Evolutionary conservation across 2,113 vertebrate genomes (phyloP).

Genomic region (Aix galericulata): DNA sequence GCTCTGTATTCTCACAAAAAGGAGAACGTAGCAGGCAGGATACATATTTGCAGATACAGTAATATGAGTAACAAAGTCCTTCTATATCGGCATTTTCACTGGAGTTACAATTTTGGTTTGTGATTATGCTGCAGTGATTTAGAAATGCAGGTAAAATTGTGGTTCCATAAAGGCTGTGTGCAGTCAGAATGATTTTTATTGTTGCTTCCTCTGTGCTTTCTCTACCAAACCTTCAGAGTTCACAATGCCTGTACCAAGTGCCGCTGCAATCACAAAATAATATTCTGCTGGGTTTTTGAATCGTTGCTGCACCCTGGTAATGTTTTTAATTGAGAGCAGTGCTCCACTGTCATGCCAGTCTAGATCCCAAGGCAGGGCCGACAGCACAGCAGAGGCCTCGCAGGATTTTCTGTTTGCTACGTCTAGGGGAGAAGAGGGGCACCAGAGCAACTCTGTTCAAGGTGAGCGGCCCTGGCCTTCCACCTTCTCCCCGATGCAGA

Average conservation of each 20-base stretch:
- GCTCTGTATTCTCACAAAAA: not conserved
- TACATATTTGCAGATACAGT: not conserved
- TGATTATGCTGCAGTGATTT: not conserved
- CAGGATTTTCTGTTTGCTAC: not conserved
- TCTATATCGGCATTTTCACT: not conserved
- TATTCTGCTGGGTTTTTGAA: conserved; percentile 20
- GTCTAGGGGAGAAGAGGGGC: too few species aligned
- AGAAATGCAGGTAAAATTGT: not conserved
- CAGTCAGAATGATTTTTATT: not conserved
- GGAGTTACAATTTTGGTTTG: not conserved
- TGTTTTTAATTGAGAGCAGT: conserved; percentile 48
- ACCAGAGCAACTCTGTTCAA: too few species aligned
- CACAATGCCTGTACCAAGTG: not conserved
- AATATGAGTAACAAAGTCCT: not conserved
- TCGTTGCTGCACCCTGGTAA: not conserved
- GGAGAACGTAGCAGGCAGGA: not conserved
- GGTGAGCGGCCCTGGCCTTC: too few species aligned
- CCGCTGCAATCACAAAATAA: not conserved
- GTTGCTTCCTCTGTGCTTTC: not conserved
- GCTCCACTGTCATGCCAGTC: not conserved
- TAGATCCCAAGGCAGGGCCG: not conserved
- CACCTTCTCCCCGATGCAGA: too few species aligned
- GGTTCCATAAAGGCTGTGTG: not conserved
- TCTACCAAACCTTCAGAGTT: not conserved
- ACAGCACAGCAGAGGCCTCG: not conserved